Evolutionary conservation across 2,888 invertebrate species (phyloP).

Genomic region (Ormyrus rosae): DNA sequence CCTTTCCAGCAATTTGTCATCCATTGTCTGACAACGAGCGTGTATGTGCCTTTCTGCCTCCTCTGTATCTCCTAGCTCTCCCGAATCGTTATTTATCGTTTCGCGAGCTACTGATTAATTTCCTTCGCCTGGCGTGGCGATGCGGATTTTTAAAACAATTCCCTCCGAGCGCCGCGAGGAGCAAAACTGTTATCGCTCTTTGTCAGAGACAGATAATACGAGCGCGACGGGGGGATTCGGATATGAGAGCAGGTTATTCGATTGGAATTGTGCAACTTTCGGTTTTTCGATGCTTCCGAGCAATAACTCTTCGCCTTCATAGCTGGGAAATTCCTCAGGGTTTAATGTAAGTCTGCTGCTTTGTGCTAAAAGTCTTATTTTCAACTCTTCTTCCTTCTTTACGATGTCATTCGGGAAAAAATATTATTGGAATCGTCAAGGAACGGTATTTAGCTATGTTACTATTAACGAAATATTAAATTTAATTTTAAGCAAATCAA

Average conservation of each 20-base stretch:
- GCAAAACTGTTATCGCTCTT: slow-evolving; percentile 31
- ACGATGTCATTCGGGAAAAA: no score
- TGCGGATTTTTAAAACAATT: slow-evolving; percentile 50
- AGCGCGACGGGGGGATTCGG: neutral
- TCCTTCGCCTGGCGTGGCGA: slow-evolving; percentile 53
- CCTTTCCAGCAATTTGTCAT: slow-evolving; percentile 71
- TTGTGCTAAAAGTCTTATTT: no score
- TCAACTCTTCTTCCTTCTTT: no score
- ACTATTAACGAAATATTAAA: no score
- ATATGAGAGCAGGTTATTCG: slow-evolving; percentile 3
- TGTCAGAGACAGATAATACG: slow-evolving; percentile 28
- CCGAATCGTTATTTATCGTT: slow-evolving; percentile 71
- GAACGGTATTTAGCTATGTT: no score
- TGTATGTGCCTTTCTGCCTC: slow-evolving; percentile 7
- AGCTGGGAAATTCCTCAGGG: no score
- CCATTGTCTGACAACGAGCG: slow-evolving; percentile 67
- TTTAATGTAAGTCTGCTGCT: no score
- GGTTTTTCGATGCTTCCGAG: neutral
- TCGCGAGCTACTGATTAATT: slow-evolving; percentile 69
- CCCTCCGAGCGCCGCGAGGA: neutral
- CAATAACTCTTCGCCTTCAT: no score
- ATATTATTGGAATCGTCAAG: no score
- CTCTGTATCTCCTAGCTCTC: slow-evolving; percentile 19
- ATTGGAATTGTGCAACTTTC: slow-evolving; percentile 13
- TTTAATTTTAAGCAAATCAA: no score